These are phyloP conservation scores for Tetragonisca angustula DNA, from an alignment of 2,888 invertebrate genomes.

Conservation along the genomic window DNA sequence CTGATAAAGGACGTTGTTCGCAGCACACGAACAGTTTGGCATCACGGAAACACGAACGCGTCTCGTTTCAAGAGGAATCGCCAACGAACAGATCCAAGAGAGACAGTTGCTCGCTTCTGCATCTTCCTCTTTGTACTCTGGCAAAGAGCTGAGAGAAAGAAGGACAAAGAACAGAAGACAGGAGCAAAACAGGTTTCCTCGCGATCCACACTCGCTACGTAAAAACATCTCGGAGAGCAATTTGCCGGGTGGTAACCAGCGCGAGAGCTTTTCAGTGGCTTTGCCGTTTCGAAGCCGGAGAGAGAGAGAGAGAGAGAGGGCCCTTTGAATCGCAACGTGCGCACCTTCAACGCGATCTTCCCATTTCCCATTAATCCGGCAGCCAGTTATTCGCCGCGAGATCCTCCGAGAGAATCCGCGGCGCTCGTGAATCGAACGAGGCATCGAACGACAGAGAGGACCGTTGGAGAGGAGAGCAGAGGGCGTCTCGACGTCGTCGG, in stretches of 20 bases:
- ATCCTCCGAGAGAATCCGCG: background rate
- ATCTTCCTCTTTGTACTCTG: background rate
- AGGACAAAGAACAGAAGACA: background rate
- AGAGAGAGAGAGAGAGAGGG: slow-evolving; percentile 41
- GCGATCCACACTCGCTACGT: slow-evolving; percentile 46
- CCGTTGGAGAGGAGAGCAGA: background rate
- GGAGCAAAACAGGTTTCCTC: background rate
- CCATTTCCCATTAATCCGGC: slow-evolving; percentile 60
- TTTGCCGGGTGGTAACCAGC: slow-evolving; percentile 69
- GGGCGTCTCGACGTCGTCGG: background rate
- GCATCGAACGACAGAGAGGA: background rate
- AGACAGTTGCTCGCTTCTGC: background rate
- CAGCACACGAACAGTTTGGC: background rate
- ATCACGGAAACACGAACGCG: background rate
- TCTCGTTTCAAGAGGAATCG: background rate
- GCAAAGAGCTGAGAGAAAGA: background rate
- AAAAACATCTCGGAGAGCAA: slow-evolving; percentile 69
- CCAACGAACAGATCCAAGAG: background rate
- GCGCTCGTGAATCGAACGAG: background rate
- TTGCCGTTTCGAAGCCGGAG: slow-evolving; percentile 45
- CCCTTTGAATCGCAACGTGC: slow-evolving; percentile 45
- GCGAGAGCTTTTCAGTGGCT: slow-evolving; percentile 49
- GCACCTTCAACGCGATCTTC: slow-evolving; percentile 44
- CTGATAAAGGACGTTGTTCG: background rate
- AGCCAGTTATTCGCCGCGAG: background rate